These are phyloP conservation scores for Trachelus troglodyta DNA, from an alignment of 2,888 invertebrate genomes.

Conservation along the genomic window DNA sequence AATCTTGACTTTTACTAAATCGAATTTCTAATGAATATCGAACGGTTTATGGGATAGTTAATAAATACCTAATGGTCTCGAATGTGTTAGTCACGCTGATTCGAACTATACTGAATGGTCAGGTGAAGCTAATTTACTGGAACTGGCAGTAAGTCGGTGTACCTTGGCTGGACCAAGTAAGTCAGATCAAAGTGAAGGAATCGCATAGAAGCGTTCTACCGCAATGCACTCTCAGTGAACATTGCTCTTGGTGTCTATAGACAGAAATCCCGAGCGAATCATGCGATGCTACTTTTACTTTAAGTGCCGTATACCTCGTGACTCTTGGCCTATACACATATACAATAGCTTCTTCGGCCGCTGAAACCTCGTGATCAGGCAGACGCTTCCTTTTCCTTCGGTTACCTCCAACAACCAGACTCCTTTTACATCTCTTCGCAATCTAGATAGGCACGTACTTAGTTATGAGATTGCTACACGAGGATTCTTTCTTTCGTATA, in stretches of 20 bases:
- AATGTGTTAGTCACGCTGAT: background rate
- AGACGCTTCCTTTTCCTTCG: background rate
- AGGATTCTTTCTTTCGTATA: background rate
- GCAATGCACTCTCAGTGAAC: background rate
- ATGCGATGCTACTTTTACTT: constrained; percentile 42
- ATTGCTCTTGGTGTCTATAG: background rate
- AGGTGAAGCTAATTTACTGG: background rate
- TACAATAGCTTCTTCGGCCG: background rate
- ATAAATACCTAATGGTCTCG: background rate
- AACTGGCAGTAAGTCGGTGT: background rate
- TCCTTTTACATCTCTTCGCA: background rate
- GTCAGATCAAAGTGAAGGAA: background rate
- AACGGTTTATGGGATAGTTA: background rate
- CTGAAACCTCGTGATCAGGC: background rate
- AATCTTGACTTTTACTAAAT: background rate
- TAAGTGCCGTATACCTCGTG: constrained; percentile 16
- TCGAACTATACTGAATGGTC: background rate
- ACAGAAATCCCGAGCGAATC: constrained; percentile 25
- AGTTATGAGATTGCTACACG: background rate
- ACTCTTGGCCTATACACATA: background rate
- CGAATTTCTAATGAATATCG: background rate
- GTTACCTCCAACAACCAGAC: background rate
- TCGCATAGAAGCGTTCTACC: background rate
- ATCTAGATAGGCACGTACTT: background rate
- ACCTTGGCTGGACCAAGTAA: background rate